Evolutionary conservation across 2,888 invertebrate species (phyloP).

Genomic region (Agonopterix alstromeriana): DNA sequence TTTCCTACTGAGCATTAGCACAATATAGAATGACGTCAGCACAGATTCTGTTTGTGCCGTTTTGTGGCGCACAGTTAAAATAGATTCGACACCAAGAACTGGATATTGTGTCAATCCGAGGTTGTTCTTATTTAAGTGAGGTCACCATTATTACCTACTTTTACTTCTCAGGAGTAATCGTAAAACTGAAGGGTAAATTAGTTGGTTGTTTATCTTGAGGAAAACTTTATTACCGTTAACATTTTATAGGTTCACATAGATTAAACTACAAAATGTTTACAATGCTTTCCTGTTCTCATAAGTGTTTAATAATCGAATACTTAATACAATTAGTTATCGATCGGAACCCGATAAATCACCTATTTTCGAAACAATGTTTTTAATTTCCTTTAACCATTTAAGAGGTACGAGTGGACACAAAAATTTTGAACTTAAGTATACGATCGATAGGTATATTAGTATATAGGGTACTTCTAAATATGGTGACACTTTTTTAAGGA

Average conservation of each 20-base stretch:
- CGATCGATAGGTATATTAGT: too few species aligned
- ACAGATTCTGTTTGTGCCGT: slow-evolving; percentile 18
- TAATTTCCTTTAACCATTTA: too few species aligned
- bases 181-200: slow-evolving; percentile 9
- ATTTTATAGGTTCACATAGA: not conserved
- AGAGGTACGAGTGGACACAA: too few species aligned
- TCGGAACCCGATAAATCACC: too few species aligned
- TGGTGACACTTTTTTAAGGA: too few species aligned
- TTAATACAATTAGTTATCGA: too few species aligned
- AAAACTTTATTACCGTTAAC: slow-evolving; percentile 1
- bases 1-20: slow-evolving; percentile 8
- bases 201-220: not conserved
- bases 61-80: slow-evolving; percentile 29
- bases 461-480: too few species aligned
- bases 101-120: slow-evolving; percentile 35
- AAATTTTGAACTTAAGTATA: too few species aligned
- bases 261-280: too few species aligned
- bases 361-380: too few species aligned
- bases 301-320: too few species aligned
- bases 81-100: slow-evolving; percentile 32
- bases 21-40: slow-evolving; percentile 26
- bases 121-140: slow-evolving; percentile 33
- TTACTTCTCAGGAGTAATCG: slow-evolving; percentile 14
- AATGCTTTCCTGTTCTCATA: too few species aligned
- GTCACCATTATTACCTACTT: slow-evolving; percentile 23